Evolutionary conservation across 2,797 vertebrate species (phyloP).

Genomic region (Onychomys torridus): DNA sequence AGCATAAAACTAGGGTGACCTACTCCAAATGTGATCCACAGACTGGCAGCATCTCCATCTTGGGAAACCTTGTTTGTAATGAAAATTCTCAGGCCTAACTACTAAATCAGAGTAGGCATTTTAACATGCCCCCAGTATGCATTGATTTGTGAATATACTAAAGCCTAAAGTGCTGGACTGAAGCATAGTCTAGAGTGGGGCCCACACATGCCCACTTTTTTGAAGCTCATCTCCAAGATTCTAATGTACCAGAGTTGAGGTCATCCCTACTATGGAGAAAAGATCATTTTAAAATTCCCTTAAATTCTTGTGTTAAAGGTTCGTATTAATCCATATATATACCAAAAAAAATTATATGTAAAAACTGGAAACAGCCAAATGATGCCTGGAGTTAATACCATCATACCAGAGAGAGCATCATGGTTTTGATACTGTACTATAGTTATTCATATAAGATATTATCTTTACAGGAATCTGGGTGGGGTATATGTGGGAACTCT

Average conservation of each 20-base stretch:
- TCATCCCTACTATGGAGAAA: neutral
- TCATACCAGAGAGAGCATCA: slow-evolving; percentile 13
- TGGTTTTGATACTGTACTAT: slow-evolving; percentile 2
- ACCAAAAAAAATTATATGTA: neutral
- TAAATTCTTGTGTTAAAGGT: slow-evolving; percentile 38
- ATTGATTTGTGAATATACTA: neutral
- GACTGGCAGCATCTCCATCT: neutral
- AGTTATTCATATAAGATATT: slow-evolving; percentile 40
- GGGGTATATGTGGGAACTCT: neutral
- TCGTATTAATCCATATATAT: neutral
- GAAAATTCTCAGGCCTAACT: neutral
- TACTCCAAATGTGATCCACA: neutral
- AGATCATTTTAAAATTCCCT: slow-evolving; percentile 28
- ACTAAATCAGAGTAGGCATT: slow-evolving; percentile 10
- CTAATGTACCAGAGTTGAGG: slow-evolving; percentile 37
- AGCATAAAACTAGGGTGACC: slow-evolving; percentile 1
- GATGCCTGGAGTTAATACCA: slow-evolving; percentile 7
- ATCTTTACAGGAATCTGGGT: neutral
- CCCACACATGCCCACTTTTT: slow-evolving; percentile 1
- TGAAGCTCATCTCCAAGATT: slow-evolving; percentile 11
- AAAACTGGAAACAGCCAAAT: slow-evolving; percentile 47
- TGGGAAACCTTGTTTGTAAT: neutral
- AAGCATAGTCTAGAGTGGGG: neutral
- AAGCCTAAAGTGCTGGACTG: neutral
- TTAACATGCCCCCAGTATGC: neutral